Evolutionary conservation across 2,797 vertebrate genomes (phyloP), one percentile per base, ranked within the genome.

Genomic region (Pogonophryne albipinna): DNA sequence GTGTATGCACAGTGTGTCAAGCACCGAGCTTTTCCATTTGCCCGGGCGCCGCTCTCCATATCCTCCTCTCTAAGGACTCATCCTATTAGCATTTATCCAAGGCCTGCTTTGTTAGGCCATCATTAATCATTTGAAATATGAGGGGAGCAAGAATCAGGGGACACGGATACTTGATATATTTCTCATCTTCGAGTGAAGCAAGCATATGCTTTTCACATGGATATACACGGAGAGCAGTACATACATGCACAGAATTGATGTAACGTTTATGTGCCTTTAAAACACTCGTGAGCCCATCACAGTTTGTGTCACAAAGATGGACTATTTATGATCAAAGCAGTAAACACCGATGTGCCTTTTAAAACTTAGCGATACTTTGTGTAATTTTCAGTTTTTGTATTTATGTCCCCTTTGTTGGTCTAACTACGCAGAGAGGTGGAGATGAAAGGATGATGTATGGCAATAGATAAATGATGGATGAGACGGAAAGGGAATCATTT

Each of bases 71-170:
- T 57, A 59, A 90, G 91, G 92, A 93, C 86, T 78, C 84, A 90
- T 94, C 90, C 90, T 91, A 92, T 94, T 93, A 94, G 91, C 91
- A 93, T 93, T 93, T 93, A 93, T 91, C 92, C 87, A 84, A 91
- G 90, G 89, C 88, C 88, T 83, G 82, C 88, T 92, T 93, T 93
- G 92, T 94, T 93, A 92, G 84, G 89, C 90, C 84, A 83, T 92
- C 91, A 91, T 94, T 93, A 94, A 94, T 94, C 93, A 94, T 93
- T 90, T 90, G 90, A 93, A 92, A 92, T 93, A 93, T 93, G 93
- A 94, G 86, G 23, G 74, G 70, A 81, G 84, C 58, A 23, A 51
- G 84, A 86, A 91, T 86, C 88, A 61, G 66, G 86, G 86, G 79
- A 86, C 79, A 71, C 2, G 10, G 75, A 85, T 72, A 64, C 82